These are phyloP conservation scores for Drosophila tanythrix DNA, from an alignment of 2,888 invertebrate species.

Conservation along the genomic window DNA sequence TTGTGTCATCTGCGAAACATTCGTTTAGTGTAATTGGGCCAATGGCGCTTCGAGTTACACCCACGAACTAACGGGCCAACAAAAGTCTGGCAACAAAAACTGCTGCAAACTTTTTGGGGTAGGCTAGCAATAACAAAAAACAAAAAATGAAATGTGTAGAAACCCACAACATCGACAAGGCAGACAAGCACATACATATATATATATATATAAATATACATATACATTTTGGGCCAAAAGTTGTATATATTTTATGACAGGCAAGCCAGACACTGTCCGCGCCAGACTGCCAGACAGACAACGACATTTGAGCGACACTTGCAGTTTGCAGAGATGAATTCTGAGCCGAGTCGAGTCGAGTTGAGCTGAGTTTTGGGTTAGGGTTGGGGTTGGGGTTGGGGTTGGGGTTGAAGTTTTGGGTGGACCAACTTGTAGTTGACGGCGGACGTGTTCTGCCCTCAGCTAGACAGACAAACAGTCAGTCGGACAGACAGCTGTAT, in stretches of 20 bases:
- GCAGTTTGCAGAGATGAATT: slow-evolving; percentile 58
- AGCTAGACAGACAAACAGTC: slow-evolving; percentile 38
- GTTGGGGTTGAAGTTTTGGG: slow-evolving; percentile 9
- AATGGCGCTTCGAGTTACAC: slow-evolving; percentile 73
- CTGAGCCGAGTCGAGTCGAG: slow-evolving; percentile 29
- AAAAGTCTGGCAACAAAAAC: slow-evolving; percentile 71
- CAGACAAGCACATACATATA: slow-evolving; percentile 24
- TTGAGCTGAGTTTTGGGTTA: slow-evolving; percentile 3
- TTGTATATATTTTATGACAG: slow-evolving; percentile 79
- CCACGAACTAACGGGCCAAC: slow-evolving; percentile 65
- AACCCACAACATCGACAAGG: slow-evolving; percentile 55
- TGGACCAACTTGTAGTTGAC: slow-evolving; percentile 67
- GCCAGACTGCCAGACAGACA: slow-evolving; percentile 24
- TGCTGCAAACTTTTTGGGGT: slow-evolving; percentile 68
- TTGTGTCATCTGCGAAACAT: slow-evolving; percentile 73
- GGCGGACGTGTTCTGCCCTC: slow-evolving; percentile 45
- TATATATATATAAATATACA: slow-evolving; percentile 13
- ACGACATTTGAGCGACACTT: slow-evolving; percentile 77
- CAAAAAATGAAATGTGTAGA: slow-evolving; percentile 5
- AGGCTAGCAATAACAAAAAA: slow-evolving; percentile 33
- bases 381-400: neutral
- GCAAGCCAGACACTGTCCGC: slow-evolving; percentile 42
- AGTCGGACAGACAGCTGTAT: slow-evolving; percentile 60
- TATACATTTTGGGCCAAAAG: slow-evolving; percentile 65
- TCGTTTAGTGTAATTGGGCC: slow-evolving; percentile 80